Evolutionary conservation across 2,113 vertebrate species (phyloP).

Genomic region (Melanotaenia duboulayi): DNA sequence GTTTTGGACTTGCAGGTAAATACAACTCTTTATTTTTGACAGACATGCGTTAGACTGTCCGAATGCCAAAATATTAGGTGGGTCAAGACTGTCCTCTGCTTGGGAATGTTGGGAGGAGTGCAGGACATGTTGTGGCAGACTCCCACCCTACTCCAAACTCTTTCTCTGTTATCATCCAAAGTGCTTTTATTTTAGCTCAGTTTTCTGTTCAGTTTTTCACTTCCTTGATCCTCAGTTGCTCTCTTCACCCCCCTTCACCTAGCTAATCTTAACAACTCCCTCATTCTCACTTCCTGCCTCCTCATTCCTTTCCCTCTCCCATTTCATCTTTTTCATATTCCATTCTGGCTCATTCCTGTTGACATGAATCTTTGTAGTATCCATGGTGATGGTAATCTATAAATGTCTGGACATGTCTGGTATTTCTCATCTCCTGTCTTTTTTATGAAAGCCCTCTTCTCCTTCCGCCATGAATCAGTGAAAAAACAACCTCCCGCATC

Average conservation of each 20-base stretch:
- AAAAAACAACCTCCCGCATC: conserved; percentile 4
- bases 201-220: conserved; percentile 18
- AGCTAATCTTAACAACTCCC: neutral
- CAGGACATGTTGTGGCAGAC: conserved; percentile 68
- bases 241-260: conserved; percentile 4
- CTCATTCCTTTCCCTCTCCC: neutral
- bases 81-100: conserved; percentile 53
- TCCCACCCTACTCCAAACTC: conserved; percentile 53
- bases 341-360: conserved; percentile 16
- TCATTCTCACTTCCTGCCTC: conserved; percentile 11
- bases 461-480: conserved; percentile 36
- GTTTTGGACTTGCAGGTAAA: rapidly evolving
- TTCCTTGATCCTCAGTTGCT: neutral
- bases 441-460: conserved; percentile 24
- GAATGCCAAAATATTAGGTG: conserved; percentile 48
- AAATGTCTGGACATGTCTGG: conserved; percentile 49
- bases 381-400: conserved; percentile 44
- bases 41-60: conserved; percentile 55
- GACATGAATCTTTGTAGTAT: conserved; percentile 35
- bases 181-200: conserved; percentile 25
- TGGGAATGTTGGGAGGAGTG: conserved; percentile 71
- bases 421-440: conserved; percentile 65
- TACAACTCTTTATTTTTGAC: conserved; percentile 20
- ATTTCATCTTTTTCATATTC: conserved; percentile 15
- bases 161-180: conserved; percentile 27